Percentiles rank a stretch among this genome's conserved stretches.
Conservation (phyloP, 1,140 invertebrate species). For the Kradibia gibbosae region DNA sequence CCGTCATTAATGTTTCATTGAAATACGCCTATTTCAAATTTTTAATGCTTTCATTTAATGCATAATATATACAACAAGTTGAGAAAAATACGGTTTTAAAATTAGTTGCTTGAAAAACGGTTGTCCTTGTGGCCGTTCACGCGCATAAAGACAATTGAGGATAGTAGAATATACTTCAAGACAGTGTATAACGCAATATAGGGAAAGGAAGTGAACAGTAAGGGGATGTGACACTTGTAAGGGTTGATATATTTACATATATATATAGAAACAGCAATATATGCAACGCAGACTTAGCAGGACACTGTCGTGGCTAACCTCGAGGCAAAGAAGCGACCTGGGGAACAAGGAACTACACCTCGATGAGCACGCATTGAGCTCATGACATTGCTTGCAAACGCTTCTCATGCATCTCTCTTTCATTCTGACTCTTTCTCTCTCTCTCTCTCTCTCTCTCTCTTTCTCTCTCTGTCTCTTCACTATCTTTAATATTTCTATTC, state of each 20-base stretch:
- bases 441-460: constrained; percentile 36
- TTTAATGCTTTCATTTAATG: not conserved
- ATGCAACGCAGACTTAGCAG: constrained; percentile 67
- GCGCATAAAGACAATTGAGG: constrained; percentile 48
- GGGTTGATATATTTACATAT: not conserved
- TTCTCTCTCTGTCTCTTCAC: constrained; percentile 34
- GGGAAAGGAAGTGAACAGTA: not conserved
- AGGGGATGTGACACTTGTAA: not conserved
- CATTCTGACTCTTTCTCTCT: constrained; percentile 30
- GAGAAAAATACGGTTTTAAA: constrained; percentile 31
- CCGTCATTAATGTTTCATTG: not conserved
- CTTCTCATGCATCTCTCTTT: constrained; percentile 54
- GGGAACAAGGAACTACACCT: constrained; percentile 73
- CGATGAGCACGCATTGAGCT: constrained; percentile 69
- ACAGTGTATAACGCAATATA: too few species aligned
- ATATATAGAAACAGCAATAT: not conserved
- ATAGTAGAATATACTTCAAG: not conserved
- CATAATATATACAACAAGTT: not conserved
- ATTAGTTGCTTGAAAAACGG: constrained; percentile 41
- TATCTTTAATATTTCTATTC: constrained; percentile 53
- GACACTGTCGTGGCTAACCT: constrained; percentile 62
- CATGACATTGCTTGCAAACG: constrained; percentile 56
- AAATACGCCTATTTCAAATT: not conserved
- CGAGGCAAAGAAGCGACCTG: constrained; percentile 66
- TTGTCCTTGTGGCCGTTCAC: constrained; percentile 15